Percentiles rank a stretch among this genome's conserved stretches.
These are phyloP conservation scores for Prorops nasuta DNA, from an alignment of 1,140 invertebrate genomes.

Conservation along the genomic window DNA sequence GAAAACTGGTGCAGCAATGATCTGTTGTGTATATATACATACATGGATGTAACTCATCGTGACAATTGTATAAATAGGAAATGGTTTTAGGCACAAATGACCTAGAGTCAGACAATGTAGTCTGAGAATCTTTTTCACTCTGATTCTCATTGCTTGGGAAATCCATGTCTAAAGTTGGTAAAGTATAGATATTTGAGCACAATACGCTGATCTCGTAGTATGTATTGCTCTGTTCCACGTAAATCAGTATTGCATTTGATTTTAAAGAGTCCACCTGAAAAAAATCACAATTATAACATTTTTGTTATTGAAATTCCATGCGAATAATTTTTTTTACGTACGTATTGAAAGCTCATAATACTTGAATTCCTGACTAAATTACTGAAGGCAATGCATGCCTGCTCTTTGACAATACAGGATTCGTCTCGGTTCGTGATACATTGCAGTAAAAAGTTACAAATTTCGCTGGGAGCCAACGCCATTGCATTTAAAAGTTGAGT, in stretches of 20 bases:
- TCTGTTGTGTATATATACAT: no score
- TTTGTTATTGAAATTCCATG: not conserved
- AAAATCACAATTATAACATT: conserved; percentile 5
- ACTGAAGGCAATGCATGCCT: conserved; percentile 44
- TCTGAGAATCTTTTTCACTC: no score
- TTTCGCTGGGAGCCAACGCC: conserved; percentile 33
- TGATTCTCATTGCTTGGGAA: no score
- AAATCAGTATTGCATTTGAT: conserved; percentile 36
- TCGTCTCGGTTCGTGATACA: conserved; percentile 39
- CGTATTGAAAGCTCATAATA: conserved; percentile 35
- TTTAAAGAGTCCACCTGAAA: conserved; percentile 38
- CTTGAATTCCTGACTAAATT: conserved; percentile 43
- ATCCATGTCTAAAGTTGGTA: conserved; percentile 32
- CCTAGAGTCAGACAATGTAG: conserved; percentile 14
- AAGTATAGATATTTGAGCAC: conserved; percentile 39
- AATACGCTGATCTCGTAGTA: conserved; percentile 44
- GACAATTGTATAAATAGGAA: conserved; percentile 40
- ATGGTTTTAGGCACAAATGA: conserved; percentile 36
- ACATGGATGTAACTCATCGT: conserved; percentile 36
- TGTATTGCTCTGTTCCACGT: conserved; percentile 39
- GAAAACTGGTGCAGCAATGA: no score
- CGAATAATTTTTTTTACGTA: conserved; percentile 20
- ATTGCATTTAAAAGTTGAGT: conserved; percentile 48
- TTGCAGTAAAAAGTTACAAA: conserved; percentile 40
- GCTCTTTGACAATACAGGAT: conserved; percentile 46